Evolutionary conservation across 2,113 vertebrate genomes (phyloP), one percentile per base, ranked within the genome.

Genomic region (Antigone vipio): DNA sequence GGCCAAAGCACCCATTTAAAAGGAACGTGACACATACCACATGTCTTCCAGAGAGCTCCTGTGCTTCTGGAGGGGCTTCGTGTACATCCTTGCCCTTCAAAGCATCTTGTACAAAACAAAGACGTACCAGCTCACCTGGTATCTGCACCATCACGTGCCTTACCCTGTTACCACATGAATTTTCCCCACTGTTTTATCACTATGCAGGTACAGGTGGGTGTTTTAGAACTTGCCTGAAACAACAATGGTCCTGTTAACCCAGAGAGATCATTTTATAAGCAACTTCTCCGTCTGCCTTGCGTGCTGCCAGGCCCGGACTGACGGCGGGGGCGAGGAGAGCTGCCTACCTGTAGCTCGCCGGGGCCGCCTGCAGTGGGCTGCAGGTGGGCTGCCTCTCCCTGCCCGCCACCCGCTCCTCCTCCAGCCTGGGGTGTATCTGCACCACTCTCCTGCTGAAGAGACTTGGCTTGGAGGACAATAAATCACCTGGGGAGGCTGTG

Each of bases 291-390:
- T 4, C 30, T 81, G 30, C 60, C 17, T 18, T 52, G 3, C 44
- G 53, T 40, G 20, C 24, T 83, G 18, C 22, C 23, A 50, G 24
- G 40, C 23, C 20, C 62, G 47, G 17, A 11, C 22, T 42, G 47
- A 38, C 19, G 1, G 1, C 0, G 1, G 0, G 3, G 17, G 7
- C 0, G 2, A 52, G 40, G 59, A 56, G 11, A 56, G 19, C 11
- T 42, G 29, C 19, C 17, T 24, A 56, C 18, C 14, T 73, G 60
- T 15, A 40, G 14, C 32, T 81, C n/a, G 24, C 16, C 34, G 24
- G 24, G 32, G 29, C 32, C 83, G 34, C 6, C 26, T 47, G 42
- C 10, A 10, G 9, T n/a, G 24, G 29, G 9, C 34, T 49, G 26
- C 30, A 4, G 19, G 11, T 34, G 20, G 40, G 29, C 40, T 84